Percentiles rank a stretch among this genome's conserved stretches.
These are phyloP conservation scores for Halictus ligatus DNA, from an alignment of 2,888 invertebrate genomes.

Conservation along the genomic window DNA sequence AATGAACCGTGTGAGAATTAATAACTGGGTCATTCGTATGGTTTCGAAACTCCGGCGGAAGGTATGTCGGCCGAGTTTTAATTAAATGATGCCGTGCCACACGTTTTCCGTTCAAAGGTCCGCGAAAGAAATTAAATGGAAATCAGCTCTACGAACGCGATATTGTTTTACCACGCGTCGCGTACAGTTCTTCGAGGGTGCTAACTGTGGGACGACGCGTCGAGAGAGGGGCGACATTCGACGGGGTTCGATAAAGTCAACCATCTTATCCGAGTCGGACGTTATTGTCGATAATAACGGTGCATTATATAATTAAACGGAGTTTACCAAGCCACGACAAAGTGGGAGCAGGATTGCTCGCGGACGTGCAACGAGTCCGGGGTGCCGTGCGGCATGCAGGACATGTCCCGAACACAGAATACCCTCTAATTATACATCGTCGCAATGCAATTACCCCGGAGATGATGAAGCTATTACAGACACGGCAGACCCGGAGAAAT, in stretches of 20 bases:
- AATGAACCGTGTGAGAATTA: neutral
- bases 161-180: too few species aligned
- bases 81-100: neutral
- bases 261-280: constrained; percentile 4
- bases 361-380: constrained; percentile 32
- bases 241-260: neutral
- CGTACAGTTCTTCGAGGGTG: neutral
- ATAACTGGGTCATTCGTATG: neutral
- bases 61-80: neutral
- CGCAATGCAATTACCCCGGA: constrained; percentile 72
- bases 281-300: constrained; percentile 51
- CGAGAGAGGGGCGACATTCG: neutral
- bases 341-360: neutral
- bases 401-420: constrained; percentile 58
- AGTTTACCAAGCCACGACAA: constrained; percentile 42
- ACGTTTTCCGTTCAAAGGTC: neutral
- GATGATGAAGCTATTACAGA: constrained; percentile 76
- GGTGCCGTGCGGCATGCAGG: constrained; percentile 44
- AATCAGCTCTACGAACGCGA: neutral
- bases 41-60: neutral
- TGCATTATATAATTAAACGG: constrained; percentile 46
- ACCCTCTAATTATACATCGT: constrained; percentile 72
- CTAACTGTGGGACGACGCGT: neutral
- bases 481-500: constrained; percentile 72
- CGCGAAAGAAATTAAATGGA: neutral